Conservation (phyloP, 2,113 vertebrate genomes). For the Herpailurus yagouaroundi region DNA sequence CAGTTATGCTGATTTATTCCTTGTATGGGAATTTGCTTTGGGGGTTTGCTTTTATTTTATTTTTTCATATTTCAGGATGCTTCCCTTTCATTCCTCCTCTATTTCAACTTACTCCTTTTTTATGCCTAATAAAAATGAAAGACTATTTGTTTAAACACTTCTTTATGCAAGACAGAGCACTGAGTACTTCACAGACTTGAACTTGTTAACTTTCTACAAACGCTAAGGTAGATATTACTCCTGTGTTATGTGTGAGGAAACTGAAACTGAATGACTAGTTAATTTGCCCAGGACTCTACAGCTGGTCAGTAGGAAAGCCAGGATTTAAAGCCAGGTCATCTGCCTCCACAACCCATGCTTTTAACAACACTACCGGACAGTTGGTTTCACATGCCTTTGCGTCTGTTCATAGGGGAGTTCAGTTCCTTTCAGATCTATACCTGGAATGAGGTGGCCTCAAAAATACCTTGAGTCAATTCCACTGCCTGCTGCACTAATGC, state of each 20-base stretch:
- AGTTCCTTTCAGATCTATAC: neutral
- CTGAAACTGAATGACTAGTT: neutral
- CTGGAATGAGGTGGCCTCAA: neutral
- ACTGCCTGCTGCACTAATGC: neutral
- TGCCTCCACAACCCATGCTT: neutral
- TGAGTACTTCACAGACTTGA: neutral
- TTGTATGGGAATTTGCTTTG: neutral
- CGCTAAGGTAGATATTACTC: neutral
- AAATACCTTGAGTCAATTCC: neutral
- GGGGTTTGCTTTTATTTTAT: neutral
- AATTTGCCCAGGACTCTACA: neutral
- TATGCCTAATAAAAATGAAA: neutral
- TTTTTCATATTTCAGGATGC: neutral
- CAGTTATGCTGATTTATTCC: neutral
- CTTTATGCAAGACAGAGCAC: neutral
- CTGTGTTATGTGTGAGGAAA: neutral
- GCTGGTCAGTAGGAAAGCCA: neutral
- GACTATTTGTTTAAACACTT: neutral
- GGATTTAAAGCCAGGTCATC: neutral
- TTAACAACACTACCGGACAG: neutral
- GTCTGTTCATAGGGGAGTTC: neutral
- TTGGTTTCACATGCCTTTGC: neutral
- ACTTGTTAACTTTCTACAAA: neutral
- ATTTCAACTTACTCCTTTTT: neutral
- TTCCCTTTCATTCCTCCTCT: neutral